Percentiles rank a stretch among this genome's conserved stretches.
These are phyloP conservation scores for Megalonaias nervosa DNA, from an alignment of 1,140 invertebrate genomes.

Conservation along the genomic window DNA sequence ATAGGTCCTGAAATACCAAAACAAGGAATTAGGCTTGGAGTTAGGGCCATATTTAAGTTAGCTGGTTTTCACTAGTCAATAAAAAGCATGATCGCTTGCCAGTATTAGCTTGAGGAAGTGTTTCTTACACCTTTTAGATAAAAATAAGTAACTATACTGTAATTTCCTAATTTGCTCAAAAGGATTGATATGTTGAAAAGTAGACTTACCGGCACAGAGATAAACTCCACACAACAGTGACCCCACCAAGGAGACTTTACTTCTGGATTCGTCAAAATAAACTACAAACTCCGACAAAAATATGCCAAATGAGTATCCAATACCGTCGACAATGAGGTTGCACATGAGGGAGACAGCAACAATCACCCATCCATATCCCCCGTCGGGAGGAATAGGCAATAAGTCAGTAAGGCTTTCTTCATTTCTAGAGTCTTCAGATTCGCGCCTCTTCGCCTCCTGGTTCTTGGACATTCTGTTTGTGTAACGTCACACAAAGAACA, in stretches of 20 bases:
- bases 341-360: constrained; percentile 89
- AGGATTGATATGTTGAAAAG: no score
- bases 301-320: constrained; percentile 94
- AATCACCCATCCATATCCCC: constrained; percentile 84
- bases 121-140: neutral
- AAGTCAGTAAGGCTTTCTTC: constrained; percentile 49
- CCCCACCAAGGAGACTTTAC: constrained; percentile 92
- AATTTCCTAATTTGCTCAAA: no score
- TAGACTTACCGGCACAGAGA: constrained; percentile 62
- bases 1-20: constrained; percentile 80
- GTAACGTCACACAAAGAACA: neutral
- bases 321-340: constrained; percentile 94
- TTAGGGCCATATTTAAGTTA: no score
- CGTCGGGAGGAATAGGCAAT: constrained; percentile 79
- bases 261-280: constrained; percentile 85
- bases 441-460: constrained; percentile 32
- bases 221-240: constrained; percentile 67
- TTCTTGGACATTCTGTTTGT: constrained; percentile 16
- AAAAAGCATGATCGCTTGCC: neutral
- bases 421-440: constrained; percentile 38
- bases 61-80: no score
- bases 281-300: constrained; percentile 89
- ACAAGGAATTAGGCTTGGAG: neutral
- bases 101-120: neutral
- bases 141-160: no score